Evolutionary conservation across 2,797 vertebrate species (phyloP).

Genomic region (Oryzias sinensis): DNA sequence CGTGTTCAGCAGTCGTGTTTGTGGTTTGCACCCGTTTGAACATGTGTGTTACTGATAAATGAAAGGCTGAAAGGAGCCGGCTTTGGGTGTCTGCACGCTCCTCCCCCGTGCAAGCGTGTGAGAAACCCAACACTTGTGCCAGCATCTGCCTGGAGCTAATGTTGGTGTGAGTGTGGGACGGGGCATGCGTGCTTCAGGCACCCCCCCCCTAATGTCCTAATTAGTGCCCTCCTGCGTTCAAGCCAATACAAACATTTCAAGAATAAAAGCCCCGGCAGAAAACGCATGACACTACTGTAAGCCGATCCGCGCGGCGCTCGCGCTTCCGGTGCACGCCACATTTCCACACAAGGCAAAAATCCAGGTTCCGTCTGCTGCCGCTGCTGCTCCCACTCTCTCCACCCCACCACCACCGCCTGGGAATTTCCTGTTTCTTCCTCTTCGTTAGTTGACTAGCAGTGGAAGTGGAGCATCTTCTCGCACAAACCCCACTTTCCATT

Average conservation of each 20-base stretch:
- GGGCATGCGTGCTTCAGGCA: neutral
- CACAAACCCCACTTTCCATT: slow-evolving; percentile 25
- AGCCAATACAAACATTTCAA: slow-evolving; percentile 55
- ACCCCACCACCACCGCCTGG: neutral
- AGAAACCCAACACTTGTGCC: slow-evolving; percentile 69
- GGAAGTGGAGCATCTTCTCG: slow-evolving; percentile 49
- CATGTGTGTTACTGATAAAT: slow-evolving; percentile 20
- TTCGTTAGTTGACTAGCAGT: slow-evolving; percentile 55
- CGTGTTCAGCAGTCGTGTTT: slow-evolving; percentile 31
- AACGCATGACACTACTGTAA: slow-evolving; percentile 59
- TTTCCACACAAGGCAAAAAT: slow-evolving; percentile 34
- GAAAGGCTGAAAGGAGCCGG: slow-evolving; percentile 19
- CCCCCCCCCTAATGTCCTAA: slow-evolving; percentile 35
- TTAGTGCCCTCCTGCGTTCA: slow-evolving; percentile 38
- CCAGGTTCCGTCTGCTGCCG: slow-evolving; percentile 51
- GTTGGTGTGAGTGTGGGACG: slow-evolving; percentile 47
- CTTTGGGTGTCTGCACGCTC: slow-evolving; percentile 7
- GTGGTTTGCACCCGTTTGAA: slow-evolving; percentile 26
- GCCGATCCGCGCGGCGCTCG: slow-evolving; percentile 48
- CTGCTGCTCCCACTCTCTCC: slow-evolving; percentile 42
- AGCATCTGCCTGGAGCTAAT: slow-evolving; percentile 57
- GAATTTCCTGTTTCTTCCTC: slow-evolving; percentile 50
- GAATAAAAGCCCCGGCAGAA: slow-evolving; percentile 51
- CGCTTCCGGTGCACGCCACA: slow-evolving; percentile 32
- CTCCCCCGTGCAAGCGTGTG: slow-evolving; percentile 52